Evolutionary conservation across 2,888 invertebrate genomes (phyloP), one percentile per base, ranked within the genome.

Genomic region (Drosophila meridionalis): DNA sequence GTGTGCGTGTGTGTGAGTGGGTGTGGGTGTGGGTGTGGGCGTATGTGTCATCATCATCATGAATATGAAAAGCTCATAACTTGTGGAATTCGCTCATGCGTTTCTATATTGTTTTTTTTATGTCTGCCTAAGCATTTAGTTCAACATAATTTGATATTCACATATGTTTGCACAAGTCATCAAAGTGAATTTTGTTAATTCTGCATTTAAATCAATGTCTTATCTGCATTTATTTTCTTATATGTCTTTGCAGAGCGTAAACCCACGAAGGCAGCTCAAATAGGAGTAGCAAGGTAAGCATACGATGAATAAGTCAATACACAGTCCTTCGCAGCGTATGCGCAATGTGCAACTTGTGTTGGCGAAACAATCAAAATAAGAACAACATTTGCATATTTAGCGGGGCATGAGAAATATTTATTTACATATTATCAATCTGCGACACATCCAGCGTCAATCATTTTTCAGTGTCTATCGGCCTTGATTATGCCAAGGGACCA

Each of bases 31-130:
- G 58, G 61, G 30, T 57, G 59, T 64, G 50, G 38, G 61, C 40
- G 57, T 66, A 14, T 50, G 59, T 56, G 53, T 11, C 42, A 56
- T 53, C 67, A 78, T 74, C 70, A 70, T 80, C 80, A 76, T 85
- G 85, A 85, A 87, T 80, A 85, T 80, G 80, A 85, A 86, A 80
- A 83, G 73, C 83, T 78, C 82, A 86, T 75, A 84, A 81, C 82
- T 78, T 80, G 68, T 73, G 75, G 73, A 66, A 32, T 57, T 55
- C 40, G 67, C 20, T 53, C 12, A 40, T 38, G 53, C 43, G 32
- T 11, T 36, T 32, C 53, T 4, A n/a, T 32, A 52, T 36, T 45
- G n/a, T 2, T 66, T 30, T 32, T 66, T 53, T 26, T 65, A 42
- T 28, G 38, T 45, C 48, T 59, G 28, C 53, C 72, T 78, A 66